Conservation (phyloP, 1,140 invertebrate genomes). For the Anoplophora glabripennis region DNA sequence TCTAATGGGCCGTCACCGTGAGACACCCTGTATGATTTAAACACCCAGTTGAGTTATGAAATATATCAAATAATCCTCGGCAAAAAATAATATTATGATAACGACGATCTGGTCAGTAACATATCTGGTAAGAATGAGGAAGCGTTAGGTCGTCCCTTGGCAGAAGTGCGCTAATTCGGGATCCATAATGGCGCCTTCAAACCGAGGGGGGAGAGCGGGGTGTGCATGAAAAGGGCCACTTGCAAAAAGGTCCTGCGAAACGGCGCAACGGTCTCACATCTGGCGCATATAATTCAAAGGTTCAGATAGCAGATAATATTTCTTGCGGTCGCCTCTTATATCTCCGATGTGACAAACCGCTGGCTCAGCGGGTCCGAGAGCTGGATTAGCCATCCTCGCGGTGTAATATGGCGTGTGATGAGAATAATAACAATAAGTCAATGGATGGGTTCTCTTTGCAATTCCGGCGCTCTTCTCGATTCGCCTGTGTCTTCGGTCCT, state of each 20-base stretch:
- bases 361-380: constrained; percentile 38
- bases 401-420: constrained; percentile 47
- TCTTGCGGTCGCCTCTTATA: constrained; percentile 40
- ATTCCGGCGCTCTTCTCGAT: constrained; percentile 14
- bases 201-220: too few species aligned
- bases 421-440: constrained; percentile 48
- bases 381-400: constrained; percentile 36
- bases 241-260: background rate
- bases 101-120: too few species aligned
- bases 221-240: constrained; percentile 8
- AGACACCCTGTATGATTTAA: too few species aligned
- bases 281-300: constrained; percentile 42
- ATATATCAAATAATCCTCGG: too few species aligned
- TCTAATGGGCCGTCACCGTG: too few species aligned
- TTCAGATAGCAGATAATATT: constrained; percentile 41
- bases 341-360: constrained; percentile 44
- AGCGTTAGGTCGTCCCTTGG: too few species aligned
- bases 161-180: too few species aligned
- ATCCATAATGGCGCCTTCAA: too few species aligned
- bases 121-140: too few species aligned
- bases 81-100: too few species aligned
- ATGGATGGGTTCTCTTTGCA: constrained; percentile 28
- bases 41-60: too few species aligned
- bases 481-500: constrained; percentile 34
- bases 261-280: constrained; percentile 31